These are phyloP conservation scores for Parazoanthus darwini DNA, from an alignment of 92 coral and sea anemone genomes.

Conservation along the genomic window DNA sequence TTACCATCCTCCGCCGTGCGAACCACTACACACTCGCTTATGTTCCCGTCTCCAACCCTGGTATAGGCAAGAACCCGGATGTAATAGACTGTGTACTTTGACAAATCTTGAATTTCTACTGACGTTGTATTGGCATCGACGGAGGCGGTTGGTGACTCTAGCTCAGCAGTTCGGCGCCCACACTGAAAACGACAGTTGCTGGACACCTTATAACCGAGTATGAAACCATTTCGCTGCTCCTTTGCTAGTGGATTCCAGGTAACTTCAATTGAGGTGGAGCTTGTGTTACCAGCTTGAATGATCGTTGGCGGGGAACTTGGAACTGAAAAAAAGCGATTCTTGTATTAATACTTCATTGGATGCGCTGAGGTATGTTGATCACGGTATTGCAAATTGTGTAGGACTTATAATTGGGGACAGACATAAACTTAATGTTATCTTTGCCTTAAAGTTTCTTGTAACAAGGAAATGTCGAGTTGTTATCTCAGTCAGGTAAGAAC, in stretches of 20 bases:
- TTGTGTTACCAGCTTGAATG: not conserved
- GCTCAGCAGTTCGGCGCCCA: not conserved
- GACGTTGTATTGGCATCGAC: not conserved
- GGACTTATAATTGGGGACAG: too few relatives aligned
- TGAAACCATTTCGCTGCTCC: not conserved
- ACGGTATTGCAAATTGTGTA: too few relatives aligned
- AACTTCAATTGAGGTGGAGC: not conserved
- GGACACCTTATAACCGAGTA: not conserved
- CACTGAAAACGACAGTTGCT: not conserved
- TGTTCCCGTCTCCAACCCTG: constrained; percentile 23
- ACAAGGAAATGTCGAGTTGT: too few relatives aligned
- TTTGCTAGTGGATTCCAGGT: not conserved
- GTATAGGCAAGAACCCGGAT: constrained; percentile 41
- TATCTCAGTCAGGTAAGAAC: too few relatives aligned
- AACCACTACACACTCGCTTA: constrained; percentile 24
- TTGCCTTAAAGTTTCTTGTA: too few relatives aligned
- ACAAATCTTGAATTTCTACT: not conserved
- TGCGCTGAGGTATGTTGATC: too few relatives aligned
- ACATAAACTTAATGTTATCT: too few relatives aligned
- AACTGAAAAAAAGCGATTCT: not conserved
- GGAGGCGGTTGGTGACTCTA: not conserved
- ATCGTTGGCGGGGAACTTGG: not conserved
- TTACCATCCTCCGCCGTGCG: constrained; percentile 50
- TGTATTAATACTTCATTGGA: too few relatives aligned
- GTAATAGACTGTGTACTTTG: constrained; percentile 17